A percentile compares a stretch with the other conserved stretches of the same genome.
Conservation (phyloP, 1,140 invertebrate species). For the Diachasma alloeum region DNA sequence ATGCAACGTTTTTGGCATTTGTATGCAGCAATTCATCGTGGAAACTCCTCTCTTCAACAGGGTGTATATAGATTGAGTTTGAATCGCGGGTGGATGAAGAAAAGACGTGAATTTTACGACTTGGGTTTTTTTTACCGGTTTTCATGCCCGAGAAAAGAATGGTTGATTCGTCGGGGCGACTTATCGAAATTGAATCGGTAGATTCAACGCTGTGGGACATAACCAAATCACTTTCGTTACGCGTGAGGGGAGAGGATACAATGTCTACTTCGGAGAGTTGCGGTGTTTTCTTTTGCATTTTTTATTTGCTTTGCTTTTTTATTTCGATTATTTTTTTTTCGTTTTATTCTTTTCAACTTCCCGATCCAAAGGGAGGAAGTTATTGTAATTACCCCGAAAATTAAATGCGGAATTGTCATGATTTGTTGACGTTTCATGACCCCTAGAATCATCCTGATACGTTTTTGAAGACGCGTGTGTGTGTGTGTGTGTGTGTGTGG, state of each 20-base stretch:
- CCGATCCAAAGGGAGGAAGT: too few species aligned
- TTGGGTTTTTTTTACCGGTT: neutral
- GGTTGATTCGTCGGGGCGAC: slow-evolving; percentile 27
- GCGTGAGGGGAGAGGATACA: neutral
- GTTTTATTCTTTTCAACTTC: too few species aligned
- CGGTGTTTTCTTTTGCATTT: too few species aligned
- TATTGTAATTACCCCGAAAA: too few species aligned
- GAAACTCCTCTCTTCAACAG: slow-evolving; percentile 13
- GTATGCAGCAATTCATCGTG: slow-evolving; percentile 29
- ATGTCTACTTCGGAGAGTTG: neutral
- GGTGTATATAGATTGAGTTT: slow-evolving; percentile 9
- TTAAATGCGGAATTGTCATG: too few species aligned
- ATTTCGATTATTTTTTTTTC: too few species aligned
- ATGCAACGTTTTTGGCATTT: slow-evolving; percentile 25
- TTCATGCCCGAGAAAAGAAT: neutral
- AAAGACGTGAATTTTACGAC: slow-evolving; percentile 13
- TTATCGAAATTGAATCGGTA: slow-evolving; percentile 26
- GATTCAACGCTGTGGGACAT: slow-evolving; percentile 22
- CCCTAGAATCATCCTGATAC: too few species aligned
- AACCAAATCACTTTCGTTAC: slow-evolving; percentile 25
- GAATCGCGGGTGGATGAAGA: neutral
- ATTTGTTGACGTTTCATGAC: too few species aligned
- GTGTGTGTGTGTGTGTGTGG: too few species aligned
- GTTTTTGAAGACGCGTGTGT: too few species aligned
- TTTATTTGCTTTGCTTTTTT: too few species aligned